Evolutionary conservation across 2,888 invertebrate genomes (phyloP).

Genomic region (Lithophane ornitopus): DNA sequence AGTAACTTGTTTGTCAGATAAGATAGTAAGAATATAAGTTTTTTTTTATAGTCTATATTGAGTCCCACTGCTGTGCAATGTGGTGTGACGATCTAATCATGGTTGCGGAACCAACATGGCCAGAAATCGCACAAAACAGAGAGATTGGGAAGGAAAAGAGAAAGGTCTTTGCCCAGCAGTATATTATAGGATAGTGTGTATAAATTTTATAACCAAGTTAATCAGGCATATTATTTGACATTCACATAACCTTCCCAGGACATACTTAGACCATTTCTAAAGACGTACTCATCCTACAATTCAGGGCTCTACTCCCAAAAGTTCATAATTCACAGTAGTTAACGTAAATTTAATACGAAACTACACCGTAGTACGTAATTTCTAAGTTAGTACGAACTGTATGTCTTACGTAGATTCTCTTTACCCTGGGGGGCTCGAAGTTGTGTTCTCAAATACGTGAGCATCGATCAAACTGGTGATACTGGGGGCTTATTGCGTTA

Average conservation of each 20-base stretch:
- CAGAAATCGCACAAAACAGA: too few species aligned
- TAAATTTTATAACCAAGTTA: not conserved
- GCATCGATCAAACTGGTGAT: conserved; percentile 50
- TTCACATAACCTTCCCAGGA: conserved; percentile 25
- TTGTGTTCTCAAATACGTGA: conserved; percentile 45
- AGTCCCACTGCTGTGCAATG: too few species aligned
- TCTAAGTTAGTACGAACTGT: conserved; percentile 45
- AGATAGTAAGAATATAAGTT: not conserved
- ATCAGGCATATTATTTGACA: conserved; percentile 5
- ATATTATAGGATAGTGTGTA: too few species aligned
- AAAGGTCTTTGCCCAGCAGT: too few species aligned
- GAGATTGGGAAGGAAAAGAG: too few species aligned
- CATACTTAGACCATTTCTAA: conserved; percentile 18
- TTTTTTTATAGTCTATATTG: too few species aligned
- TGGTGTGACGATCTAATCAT: too few species aligned
- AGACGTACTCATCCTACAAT: conserved; percentile 42
- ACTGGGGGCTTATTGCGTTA: conserved; percentile 44
- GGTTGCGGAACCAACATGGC: too few species aligned
- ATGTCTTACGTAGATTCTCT: conserved; percentile 38
- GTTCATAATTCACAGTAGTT: conserved; percentile 61
- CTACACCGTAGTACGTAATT: conserved; percentile 46
- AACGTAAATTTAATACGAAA: conserved; percentile 61
- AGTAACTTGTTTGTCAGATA: not conserved
- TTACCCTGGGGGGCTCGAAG: conserved; percentile 44
- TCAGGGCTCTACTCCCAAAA: conserved; percentile 41